Evolutionary conservation across 2,888 invertebrate genomes (phyloP), one percentile per base, ranked within the genome.

Genomic region (Diaperis boleti): DNA sequence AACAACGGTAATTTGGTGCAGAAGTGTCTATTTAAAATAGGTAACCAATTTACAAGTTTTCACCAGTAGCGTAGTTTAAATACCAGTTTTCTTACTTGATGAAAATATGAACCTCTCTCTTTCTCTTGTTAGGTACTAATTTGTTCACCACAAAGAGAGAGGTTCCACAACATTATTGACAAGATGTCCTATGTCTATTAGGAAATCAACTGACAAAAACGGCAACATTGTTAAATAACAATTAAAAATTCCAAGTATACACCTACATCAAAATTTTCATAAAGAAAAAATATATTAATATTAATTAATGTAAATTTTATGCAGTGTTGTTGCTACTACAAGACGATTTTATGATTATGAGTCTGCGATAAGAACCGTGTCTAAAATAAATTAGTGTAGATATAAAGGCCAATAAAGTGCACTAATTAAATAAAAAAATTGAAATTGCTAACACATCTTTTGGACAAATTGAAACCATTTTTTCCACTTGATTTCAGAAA

Each of bases 231-330:
- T 20, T 20, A 20, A 20, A 26, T 8, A 26, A 26, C 26, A 26
- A 26, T 26, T 2, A 6, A n/a, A 5, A 2, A 26, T 26, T 26
- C 6, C n/a, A 8, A 8, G 26, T n/a, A 26, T 26, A 26, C 26
- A 26, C 26, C 26, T 3, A 26, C 26, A 26, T 3, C n/a, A n/a
- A 26, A 26, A 26, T 26, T 26, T 26, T 20, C 3, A 26, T 26
- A 8, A 26, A 26, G 26, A 11, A 33, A 39, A 39, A 39, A 15
- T 39, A 15, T 15, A 39, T 39, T 15, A 6, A 17, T 15, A 13
- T 39, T 15, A 39, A 39, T 39, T n/a, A n/a, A 39, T 39, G 39
- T 8, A 39, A 39, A 39, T 39, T 14, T 17, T 7, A 39, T 39
- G 1, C 14, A 4, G 10, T 35, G 10, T 6, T 35, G 35, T 10